Evolutionary conservation across 37 sponge, comb jelly and placozoan species (phyloP).

Genomic region (Theonella swinhoei): DNA sequence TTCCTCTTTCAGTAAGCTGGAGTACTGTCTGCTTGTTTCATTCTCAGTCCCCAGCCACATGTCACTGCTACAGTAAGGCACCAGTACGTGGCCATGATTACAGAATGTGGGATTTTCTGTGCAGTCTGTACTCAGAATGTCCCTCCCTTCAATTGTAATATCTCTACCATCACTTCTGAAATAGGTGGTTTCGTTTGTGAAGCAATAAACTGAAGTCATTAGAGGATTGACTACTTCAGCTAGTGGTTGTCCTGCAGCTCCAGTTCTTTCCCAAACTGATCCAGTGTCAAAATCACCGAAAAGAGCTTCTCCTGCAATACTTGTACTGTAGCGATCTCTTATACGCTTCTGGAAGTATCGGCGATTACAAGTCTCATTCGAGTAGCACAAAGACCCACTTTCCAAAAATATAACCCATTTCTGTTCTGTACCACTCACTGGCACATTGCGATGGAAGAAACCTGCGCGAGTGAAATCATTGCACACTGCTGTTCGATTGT

Average conservation of each 20-base stretch:
- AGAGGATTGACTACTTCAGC: neutral
- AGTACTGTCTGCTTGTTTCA: too few species aligned
- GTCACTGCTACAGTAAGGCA: slow-evolving; percentile 81
- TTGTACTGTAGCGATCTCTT: slow-evolving; percentile 12
- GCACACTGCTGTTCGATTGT: slow-evolving; percentile 7
- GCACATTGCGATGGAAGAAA: slow-evolving; percentile 40
- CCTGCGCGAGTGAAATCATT: slow-evolving; percentile 68
- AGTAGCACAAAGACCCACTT: slow-evolving; percentile 58
- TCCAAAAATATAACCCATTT: slow-evolving; percentile 69
- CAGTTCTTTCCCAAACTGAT: neutral
- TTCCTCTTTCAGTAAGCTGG: too few species aligned
- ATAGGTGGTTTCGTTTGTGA: neutral
- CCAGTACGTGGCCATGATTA: slow-evolving; percentile 55
- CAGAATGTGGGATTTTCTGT: neutral
- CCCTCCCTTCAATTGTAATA: neutral
- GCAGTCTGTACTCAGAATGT: neutral
- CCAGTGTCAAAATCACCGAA: neutral
- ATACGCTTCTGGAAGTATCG: slow-evolving; percentile 40
- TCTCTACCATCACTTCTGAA: neutral
- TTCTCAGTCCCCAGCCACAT: slow-evolving; percentile 37
- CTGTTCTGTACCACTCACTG: neutral
- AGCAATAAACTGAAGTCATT: neutral
- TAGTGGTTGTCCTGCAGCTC: neutral
- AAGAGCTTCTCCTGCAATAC: neutral
- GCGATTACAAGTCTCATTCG: slow-evolving; percentile 42